phyloP scores from a whole-genome alignment of 2,113 vertebrate species.

The Gymnarchus niloticus region DNA sequence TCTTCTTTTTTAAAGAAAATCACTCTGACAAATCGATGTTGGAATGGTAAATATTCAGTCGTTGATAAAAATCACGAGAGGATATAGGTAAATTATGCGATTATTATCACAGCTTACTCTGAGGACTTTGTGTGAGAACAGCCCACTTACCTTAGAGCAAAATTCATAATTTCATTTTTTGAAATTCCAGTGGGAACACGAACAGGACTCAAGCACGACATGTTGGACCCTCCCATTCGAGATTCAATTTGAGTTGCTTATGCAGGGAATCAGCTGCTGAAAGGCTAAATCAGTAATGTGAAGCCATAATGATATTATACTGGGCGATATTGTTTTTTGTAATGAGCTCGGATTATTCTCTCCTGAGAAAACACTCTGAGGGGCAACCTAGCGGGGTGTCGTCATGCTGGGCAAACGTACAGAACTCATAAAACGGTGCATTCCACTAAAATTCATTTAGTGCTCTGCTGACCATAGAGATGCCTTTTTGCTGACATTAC shows the following conservation, averaged over 20 bases:
- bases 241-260: background rate
- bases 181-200: background rate
- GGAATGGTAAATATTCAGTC: background rate
- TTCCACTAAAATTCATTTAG: conserved; percentile 27
- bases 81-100: too few species aligned
- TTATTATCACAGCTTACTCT: background rate
- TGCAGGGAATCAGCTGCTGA: background rate
- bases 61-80: background rate
- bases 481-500: background rate
- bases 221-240: background rate
- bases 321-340: conserved; percentile 17
- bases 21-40: background rate
- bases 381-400: background rate
- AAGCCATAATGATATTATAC: background rate
- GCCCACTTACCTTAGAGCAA: background rate
- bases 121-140: background rate
- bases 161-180: background rate
- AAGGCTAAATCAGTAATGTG: background rate
- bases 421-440: background rate
- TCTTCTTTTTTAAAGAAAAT: background rate
- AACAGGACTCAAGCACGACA: background rate
- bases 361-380: background rate
- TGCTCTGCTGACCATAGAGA: conserved; percentile 18
- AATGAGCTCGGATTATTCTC: conserved; percentile 18
- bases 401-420: background rate